Conservation (phyloP, 2,113 vertebrate genomes). For the zebrafish (Danio rerio) region GRCz12tu NC_133178.1:15477501-15478000, state of each 20-base stretch:
- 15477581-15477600: conserved; percentile 40
- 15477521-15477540: conserved; percentile 1
- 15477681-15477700: conserved; percentile 32
- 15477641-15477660: conserved; percentile 12
- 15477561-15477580: neutral
- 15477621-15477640: neutral
- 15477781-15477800: conserved; percentile 48
- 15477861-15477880: neutral
- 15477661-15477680: conserved; percentile 36
- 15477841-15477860: neutral
- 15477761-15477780: conserved; percentile 49
- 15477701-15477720: conserved; percentile 28
- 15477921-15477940: neutral
- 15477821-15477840: conserved; percentile 1
- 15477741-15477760: conserved; percentile 49
- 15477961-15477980: no score
- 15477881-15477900: neutral
- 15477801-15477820: neutral
- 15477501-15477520: neutral
- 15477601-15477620: neutral
- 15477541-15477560: neutral
- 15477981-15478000: no score
- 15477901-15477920: neutral
- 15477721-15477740: conserved; percentile 53
- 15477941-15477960: no score